Evolutionary conservation across 2,888 invertebrate species (phyloP), one percentile per base, ranked within the genome.

Genomic region (Epirrita christyi): DNA sequence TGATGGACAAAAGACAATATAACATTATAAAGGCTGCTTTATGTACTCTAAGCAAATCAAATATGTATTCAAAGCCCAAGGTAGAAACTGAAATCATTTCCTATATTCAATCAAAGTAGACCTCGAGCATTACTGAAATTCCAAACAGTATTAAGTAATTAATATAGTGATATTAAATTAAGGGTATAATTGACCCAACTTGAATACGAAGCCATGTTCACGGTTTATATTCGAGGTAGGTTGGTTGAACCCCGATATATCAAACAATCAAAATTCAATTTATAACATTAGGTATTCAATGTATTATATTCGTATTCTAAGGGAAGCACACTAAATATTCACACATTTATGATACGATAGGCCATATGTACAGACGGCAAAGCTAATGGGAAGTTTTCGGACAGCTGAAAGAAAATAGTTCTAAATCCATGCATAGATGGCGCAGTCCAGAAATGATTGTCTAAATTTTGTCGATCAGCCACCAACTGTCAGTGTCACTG

Each of bases 101-200:
- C n/a, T 28, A 34, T 49, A 49, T 27, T 38, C 11, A 38, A 52
- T 52, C 41, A 49, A 49, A 40, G 36, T 53, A 41, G 11, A 37
- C 37, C 15, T 28, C 44, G 21, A 27, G n/a, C 21, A 43, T 57
- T 34, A 44, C 38, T n/a, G 53, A 48, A 53, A 49, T 45, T 34
- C 48, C 14, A 13, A 57, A 53, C 34, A 21, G 40, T n/a, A n/a
- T n/a, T n/a, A n/a, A n/a, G n/a, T 41, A 49, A 50, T 48, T 14
- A 42, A 55, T 55, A 59, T 47, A 50, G 53, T 32, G 46, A 59
- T 55, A 59, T 55, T 55, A 55, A 50, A 54, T 47, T 59, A 38
- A 34, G 54, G 21, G 29, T 55, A 46, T 50, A 59, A 54, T 54
- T 46, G 45, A 59, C 50, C 49, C 29, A 53, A 53, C 47, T 48